These are phyloP conservation scores for Hippocampus mohnikei DNA, from an alignment of 2,113 vertebrate genomes.

Conservation along the genomic window DNA sequence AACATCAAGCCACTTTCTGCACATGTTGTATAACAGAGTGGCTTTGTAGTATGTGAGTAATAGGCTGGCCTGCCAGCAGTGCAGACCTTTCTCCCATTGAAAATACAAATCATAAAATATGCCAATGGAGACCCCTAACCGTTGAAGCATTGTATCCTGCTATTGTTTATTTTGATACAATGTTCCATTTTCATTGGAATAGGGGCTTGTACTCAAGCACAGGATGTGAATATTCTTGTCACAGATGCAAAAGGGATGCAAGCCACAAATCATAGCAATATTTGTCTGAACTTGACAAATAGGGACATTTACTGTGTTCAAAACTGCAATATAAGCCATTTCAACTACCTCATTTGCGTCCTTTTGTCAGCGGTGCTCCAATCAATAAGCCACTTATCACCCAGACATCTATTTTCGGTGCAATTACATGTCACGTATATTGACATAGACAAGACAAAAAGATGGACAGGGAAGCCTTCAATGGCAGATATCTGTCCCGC, in stretches of 20 bases:
- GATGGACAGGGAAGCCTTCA: conserved; percentile 27
- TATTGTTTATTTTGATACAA: too few relatives aligned
- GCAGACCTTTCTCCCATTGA: too few relatives aligned
- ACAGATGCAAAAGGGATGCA: background rate
- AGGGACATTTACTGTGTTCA: background rate
- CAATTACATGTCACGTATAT: conserved; percentile 34
- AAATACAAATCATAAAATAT: too few relatives aligned
- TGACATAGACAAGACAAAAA: conserved; percentile 21
- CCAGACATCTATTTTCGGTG: conserved; percentile 36
- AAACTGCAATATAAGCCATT: conserved; percentile 15
- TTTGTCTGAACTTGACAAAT: background rate
- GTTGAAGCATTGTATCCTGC: too few relatives aligned
- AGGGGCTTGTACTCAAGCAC: background rate
- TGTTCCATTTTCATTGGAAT: too few relatives aligned
- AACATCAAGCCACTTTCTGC: too few relatives aligned
- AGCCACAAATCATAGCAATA: background rate
- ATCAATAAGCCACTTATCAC: conserved; percentile 27
- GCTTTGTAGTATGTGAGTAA: too few relatives aligned
- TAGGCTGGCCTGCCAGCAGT: too few relatives aligned
- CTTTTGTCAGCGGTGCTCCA: conserved; percentile 9
- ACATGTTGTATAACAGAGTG: too few relatives aligned
- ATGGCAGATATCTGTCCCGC: conserved; percentile 40
- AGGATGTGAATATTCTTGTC: background rate
- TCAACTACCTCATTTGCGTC: conserved; percentile 4
- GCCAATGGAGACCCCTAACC: too few relatives aligned